A percentile compares a stretch with the other conserved stretches of the same genome.
These are phyloP conservation scores for Paracanthobrama guichenoti DNA, from an alignment of 2,113 vertebrate genomes.

Conservation along the genomic window DNA sequence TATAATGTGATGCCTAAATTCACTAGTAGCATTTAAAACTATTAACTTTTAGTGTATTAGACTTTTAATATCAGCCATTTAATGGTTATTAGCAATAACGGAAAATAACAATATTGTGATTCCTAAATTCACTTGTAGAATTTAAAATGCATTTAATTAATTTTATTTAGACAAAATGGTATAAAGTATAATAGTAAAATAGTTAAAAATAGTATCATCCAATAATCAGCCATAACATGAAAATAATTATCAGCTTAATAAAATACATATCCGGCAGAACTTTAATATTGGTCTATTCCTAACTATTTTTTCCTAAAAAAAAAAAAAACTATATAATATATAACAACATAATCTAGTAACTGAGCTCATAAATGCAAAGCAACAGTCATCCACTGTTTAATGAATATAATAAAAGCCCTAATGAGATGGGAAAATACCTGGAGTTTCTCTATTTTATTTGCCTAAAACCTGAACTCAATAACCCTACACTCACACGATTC, in stretches of 20 bases:
- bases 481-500: slow-evolving; percentile 27
- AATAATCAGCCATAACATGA: background rate
- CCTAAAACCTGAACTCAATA: slow-evolving; percentile 31
- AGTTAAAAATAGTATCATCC: too few relatives aligned
- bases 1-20: background rate
- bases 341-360: background rate
- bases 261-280: background rate
- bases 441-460: slow-evolving; percentile 16
- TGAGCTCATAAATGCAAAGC: background rate
- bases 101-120: too few relatives aligned
- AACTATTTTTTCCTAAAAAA: too few relatives aligned
- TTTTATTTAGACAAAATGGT: too few relatives aligned
- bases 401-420: background rate
- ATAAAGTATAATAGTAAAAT: too few relatives aligned
- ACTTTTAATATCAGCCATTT: background rate
- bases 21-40: too few relatives aligned
- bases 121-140: too few relatives aligned
- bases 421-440: background rate
- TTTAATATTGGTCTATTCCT: background rate
- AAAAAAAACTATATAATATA: too few relatives aligned
- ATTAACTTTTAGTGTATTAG: too few relatives aligned
- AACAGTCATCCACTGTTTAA: background rate
- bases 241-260: background rate
- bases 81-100: background rate
- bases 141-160: too few relatives aligned